Conservation (phyloP, 2,888 invertebrate genomes). For the Campoletis raptor region DNA sequence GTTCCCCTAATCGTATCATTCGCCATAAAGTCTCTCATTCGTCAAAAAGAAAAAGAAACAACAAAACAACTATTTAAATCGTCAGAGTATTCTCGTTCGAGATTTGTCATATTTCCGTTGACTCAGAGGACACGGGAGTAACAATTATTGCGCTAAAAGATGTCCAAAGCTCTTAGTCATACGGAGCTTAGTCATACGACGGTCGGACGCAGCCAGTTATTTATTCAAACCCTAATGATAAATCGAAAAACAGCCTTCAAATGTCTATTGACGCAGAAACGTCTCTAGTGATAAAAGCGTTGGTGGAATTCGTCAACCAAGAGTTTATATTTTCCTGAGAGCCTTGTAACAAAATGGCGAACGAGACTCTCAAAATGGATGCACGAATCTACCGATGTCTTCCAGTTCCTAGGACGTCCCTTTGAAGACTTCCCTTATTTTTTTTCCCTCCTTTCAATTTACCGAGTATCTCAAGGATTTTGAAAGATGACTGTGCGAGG, state of each 20-base stretch:
- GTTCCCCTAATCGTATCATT: slow-evolving; percentile 65
- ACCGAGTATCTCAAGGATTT: background rate
- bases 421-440: slow-evolving; percentile 6
- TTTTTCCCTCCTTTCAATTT: background rate
- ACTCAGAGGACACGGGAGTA: slow-evolving; percentile 11
- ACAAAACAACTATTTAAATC: slow-evolving; percentile 49
- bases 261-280: background rate
- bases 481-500: background rate
- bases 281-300: background rate
- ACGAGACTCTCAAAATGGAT: background rate
- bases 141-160: slow-evolving; percentile 45
- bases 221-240: slow-evolving; percentile 46
- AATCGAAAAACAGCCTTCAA: background rate
- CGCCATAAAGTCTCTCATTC: slow-evolving; percentile 64
- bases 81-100: background rate
- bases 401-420: background rate
- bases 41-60: slow-evolving; percentile 48
- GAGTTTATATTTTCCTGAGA: background rate
- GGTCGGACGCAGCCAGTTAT: slow-evolving; percentile 13
- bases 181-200: background rate
- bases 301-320: background rate
- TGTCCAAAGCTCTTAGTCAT: slow-evolving; percentile 47
- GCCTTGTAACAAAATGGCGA: background rate
- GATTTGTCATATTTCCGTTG: slow-evolving; percentile 47
- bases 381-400: background rate